A percentile compares a stretch with the other conserved stretches of the same genome.
Conservation (phyloP, 2,113 vertebrate species). For the Psittacus erithacus region DNA sequence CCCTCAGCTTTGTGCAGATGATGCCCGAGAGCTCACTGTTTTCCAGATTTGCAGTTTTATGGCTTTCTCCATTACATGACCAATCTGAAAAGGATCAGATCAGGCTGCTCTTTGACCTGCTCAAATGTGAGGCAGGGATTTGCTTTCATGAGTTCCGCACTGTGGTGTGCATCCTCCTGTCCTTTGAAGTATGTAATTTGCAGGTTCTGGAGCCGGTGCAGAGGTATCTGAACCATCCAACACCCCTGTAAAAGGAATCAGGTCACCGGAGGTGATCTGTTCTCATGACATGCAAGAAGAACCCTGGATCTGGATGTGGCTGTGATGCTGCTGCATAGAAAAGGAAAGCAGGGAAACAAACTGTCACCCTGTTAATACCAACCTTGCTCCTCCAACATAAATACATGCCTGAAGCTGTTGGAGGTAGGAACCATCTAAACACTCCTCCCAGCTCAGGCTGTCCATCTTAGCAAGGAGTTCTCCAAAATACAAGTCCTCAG, state of each 20-base stretch:
- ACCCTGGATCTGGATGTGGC: not conserved
- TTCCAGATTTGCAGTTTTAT: conserved; percentile 66
- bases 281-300: not conserved
- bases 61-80: conserved; percentile 58
- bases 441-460: not conserved
- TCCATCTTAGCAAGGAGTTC: not conserved
- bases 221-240: not conserved
- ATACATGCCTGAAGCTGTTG: not conserved
- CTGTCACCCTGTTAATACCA: not conserved
- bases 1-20: not conserved
- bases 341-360: not conserved
- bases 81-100: not conserved
- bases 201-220: accelerated
- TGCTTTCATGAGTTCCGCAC: conserved; percentile 62
- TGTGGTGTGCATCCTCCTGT: conserved; percentile 57
- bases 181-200: conserved; percentile 36
- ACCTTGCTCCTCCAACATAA: not conserved
- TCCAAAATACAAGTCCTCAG: not conserved
- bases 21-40: not conserved
- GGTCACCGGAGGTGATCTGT: not conserved
- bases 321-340: not conserved
- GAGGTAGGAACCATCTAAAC: not conserved
- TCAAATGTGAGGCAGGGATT: not conserved
- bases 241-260: not conserved
- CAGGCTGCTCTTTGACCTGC: conserved; percentile 55